A percentile compares a stretch with the other conserved stretches of the same genome.
Conservation (phyloP, 1,140 invertebrate species). For the Papilio xuthus region DNA sequence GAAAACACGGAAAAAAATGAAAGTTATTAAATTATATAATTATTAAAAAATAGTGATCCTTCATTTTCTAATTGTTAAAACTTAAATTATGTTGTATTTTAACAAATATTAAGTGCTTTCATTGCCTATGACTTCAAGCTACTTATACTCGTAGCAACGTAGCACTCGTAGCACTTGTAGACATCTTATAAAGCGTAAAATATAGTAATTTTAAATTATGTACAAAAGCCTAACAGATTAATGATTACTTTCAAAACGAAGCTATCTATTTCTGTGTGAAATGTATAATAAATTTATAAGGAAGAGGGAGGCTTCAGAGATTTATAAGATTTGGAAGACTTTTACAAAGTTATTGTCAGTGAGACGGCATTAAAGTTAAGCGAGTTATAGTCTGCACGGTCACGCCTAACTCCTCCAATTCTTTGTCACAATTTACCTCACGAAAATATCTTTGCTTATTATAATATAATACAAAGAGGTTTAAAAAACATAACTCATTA, state of each 20-base stretch:
- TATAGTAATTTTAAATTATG: neutral
- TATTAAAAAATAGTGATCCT: too few species aligned
- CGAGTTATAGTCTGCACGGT: slow-evolving; percentile 4
- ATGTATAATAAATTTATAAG: slow-evolving; percentile 3
- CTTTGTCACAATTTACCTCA: neutral
- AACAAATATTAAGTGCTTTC: too few species aligned
- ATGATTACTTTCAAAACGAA: neutral
- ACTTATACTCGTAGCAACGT: too few species aligned
- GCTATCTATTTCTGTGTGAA: neutral
- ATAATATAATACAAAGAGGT: neutral
- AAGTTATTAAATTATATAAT: too few species aligned
- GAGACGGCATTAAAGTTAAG: slow-evolving; percentile 13
- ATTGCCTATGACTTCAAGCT: too few species aligned
- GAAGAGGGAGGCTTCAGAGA: neutral
- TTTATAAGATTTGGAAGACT: neutral
- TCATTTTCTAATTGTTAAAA: too few species aligned
- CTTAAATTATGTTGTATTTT: too few species aligned
- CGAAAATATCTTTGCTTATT: neutral
- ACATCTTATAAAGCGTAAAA: too few species aligned
- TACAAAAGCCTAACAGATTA: neutral
- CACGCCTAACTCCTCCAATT: neutral
- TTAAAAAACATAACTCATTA: neutral
- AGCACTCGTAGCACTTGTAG: too few species aligned
- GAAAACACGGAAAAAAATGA: neutral
- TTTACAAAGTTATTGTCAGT: slow-evolving; percentile 15